A percentile compares a stretch with the other conserved stretches of the same genome.
Evolutionary conservation across 2,888 invertebrate species (phyloP).

Genomic region (Scaptomyza polygonia): DNA sequence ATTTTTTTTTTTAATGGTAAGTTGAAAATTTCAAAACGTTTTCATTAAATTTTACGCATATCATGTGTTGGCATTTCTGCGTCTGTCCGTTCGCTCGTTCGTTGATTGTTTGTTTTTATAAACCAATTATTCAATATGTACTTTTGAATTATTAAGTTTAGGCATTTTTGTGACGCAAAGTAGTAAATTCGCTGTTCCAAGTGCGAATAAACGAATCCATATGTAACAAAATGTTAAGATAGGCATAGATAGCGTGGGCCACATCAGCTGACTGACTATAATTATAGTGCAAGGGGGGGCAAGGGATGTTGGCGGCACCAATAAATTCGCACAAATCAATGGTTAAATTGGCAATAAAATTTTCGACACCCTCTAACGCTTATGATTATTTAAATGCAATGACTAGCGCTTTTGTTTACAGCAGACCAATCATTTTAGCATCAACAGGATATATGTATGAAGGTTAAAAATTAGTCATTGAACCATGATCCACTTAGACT

Average conservation of each 20-base stretch:
- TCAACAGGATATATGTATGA: conserved; percentile 43
- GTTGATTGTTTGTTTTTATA: conserved; percentile 67
- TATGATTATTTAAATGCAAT: conserved; percentile 63
- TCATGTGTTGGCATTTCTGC: conserved; percentile 59
- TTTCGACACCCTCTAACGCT: conserved; percentile 48
- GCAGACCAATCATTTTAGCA: conserved; percentile 27
- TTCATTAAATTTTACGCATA: conserved; percentile 68
- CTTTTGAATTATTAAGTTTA: conserved; percentile 69
- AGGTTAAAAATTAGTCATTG: conserved; percentile 20
- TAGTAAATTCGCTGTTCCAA: conserved; percentile 63
- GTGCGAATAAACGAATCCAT: conserved; percentile 67
- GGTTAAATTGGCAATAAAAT: conserved; percentile 25
- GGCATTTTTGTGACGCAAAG: conserved; percentile 67
- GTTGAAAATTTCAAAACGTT: conserved; percentile 57
- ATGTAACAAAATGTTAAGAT: conserved; percentile 36
- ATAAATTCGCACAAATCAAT: conserved; percentile 54
- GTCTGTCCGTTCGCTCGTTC: background rate
- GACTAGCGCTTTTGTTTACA: conserved; percentile 13
- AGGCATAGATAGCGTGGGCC: conserved; percentile 5
- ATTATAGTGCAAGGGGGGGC: background rate
- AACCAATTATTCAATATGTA: conserved; percentile 63
- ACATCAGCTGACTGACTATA: conserved; percentile 34
- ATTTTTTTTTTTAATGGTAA: conserved; percentile 48
- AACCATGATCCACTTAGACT: background rate
- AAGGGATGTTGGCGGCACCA: background rate